Evolutionary conservation across 2,888 invertebrate species (phyloP).

Genomic region (Asteroscopus sphinx): DNA sequence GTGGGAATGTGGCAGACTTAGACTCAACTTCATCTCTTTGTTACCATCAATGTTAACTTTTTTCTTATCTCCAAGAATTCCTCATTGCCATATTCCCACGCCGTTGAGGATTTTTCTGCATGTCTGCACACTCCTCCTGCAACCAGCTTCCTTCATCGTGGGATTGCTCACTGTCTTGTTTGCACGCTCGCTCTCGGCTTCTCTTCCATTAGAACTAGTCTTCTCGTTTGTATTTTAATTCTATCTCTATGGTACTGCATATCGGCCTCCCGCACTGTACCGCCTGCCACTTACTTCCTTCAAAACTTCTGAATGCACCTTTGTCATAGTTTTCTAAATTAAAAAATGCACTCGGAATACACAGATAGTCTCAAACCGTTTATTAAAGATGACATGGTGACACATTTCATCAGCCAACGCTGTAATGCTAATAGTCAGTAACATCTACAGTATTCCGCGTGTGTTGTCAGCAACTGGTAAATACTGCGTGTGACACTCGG

Average conservation of each 20-base stretch:
- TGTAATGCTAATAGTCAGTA: neutral
- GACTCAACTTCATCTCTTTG: neutral
- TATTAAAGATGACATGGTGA: too few species aligned
- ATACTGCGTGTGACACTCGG: conserved; percentile 24
- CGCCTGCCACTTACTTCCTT: conserved; percentile 24
- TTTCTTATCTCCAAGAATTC: neutral
- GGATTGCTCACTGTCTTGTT: conserved; percentile 4
- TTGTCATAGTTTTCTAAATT: conserved; percentile 5
- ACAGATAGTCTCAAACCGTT: neutral
- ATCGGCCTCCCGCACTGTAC: conserved; percentile 51
- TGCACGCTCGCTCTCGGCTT: conserved; percentile 42
- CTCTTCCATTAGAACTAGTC: conserved; percentile 4
- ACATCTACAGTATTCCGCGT: neutral
- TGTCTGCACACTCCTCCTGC: neutral
- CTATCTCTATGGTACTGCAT: conserved; percentile 50
- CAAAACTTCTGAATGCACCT: conserved; percentile 4
- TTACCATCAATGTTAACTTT: too few species aligned
- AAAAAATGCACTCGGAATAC: neutral
- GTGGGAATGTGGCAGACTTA: neutral
- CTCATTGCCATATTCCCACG: neutral
- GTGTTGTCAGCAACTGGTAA: conserved; percentile 22
- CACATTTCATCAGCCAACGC: neutral
- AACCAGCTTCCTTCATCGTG: neutral
- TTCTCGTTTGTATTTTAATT: conserved; percentile 5
- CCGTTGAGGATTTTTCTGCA: neutral